These are phyloP conservation scores for Acipenser transmontanus DNA, from an alignment of 2,797 vertebrate species.

Conservation along the genomic window DNA sequence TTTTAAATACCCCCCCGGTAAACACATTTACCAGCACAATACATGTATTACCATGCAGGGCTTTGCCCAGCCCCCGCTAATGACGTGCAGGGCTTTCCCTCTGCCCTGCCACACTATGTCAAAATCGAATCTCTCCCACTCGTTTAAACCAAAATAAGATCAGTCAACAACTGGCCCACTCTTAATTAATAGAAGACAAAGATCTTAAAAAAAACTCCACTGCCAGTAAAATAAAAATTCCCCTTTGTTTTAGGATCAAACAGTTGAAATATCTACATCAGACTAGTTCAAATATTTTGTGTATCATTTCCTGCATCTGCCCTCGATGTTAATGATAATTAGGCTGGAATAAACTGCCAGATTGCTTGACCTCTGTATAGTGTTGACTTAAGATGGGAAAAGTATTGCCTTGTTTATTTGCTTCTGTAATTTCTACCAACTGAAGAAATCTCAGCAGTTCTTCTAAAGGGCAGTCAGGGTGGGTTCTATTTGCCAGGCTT, in stretches of 20 bases:
- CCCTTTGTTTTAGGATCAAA: conserved; percentile 38
- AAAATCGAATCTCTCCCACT: not conserved
- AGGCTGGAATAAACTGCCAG: conserved; percentile 42
- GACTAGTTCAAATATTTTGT: conserved; percentile 38
- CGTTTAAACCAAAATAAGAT: not conserved
- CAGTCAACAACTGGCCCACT: not conserved
- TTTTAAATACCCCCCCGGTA: no score
- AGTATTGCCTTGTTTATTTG: conserved; percentile 26
- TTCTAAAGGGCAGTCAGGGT: conserved; percentile 4
- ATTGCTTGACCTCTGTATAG: conserved; percentile 40
- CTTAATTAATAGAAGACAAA: conserved; percentile 19
- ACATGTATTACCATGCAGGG: no score
- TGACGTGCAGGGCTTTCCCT: no score
- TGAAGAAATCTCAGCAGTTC: conserved; percentile 20
- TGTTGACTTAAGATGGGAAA: conserved; percentile 36
- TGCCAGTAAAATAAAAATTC: conserved; percentile 30
- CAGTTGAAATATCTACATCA: conserved; percentile 32
- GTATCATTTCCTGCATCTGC: conserved; percentile 55
- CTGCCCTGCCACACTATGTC: not conserved
- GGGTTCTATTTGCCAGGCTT: conserved; percentile 22
- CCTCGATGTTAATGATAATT: conserved; percentile 45
- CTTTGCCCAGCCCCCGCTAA: no score
- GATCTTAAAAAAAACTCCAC: conserved; percentile 17
- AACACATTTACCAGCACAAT: no score
- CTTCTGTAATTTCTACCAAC: conserved; percentile 23